These are phyloP conservation scores for Colinus virginianus DNA, from an alignment of 2,113 vertebrate genomes.

Conservation along the genomic window DNA sequence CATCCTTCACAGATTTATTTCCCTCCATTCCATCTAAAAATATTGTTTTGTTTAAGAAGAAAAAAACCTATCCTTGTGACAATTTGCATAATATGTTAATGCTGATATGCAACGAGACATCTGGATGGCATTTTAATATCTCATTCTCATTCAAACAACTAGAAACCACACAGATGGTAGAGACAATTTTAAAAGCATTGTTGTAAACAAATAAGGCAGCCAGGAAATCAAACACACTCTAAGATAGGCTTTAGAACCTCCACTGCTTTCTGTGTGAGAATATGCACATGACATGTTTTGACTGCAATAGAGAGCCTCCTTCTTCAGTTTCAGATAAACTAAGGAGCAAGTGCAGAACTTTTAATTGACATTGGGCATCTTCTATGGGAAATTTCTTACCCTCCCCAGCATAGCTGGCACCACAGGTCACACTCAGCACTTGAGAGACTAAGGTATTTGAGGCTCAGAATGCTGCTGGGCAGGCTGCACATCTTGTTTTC, in stretches of 20 bases:
- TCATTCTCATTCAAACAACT: constrained; percentile 83
- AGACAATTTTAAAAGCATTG: constrained; percentile 82
- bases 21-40: constrained; percentile 72
- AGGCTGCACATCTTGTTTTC: background rate
- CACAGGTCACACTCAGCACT: background rate
- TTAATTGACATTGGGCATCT: background rate
- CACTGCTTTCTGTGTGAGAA: constrained; percentile 20
- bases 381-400: background rate
- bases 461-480: background rate
- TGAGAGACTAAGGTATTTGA: background rate
- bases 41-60: constrained; percentile 75
- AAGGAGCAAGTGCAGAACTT: background rate
- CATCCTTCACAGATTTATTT: constrained; percentile 65
- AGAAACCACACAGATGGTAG: constrained; percentile 82
- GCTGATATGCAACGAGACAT: constrained; percentile 78
- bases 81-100: constrained; percentile 83
- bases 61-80: constrained; percentile 34
- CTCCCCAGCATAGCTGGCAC: background rate
- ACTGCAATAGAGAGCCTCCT: constrained; percentile 41
- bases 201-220: constrained; percentile 84
- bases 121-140: constrained; percentile 87
- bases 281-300: constrained; percentile 53
- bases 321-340: constrained; percentile 20
- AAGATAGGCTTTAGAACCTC: constrained; percentile 35
- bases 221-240: constrained; percentile 79